Conservation (phyloP, 2,113 vertebrate species). For the Colistium nudipinnis region DNA sequence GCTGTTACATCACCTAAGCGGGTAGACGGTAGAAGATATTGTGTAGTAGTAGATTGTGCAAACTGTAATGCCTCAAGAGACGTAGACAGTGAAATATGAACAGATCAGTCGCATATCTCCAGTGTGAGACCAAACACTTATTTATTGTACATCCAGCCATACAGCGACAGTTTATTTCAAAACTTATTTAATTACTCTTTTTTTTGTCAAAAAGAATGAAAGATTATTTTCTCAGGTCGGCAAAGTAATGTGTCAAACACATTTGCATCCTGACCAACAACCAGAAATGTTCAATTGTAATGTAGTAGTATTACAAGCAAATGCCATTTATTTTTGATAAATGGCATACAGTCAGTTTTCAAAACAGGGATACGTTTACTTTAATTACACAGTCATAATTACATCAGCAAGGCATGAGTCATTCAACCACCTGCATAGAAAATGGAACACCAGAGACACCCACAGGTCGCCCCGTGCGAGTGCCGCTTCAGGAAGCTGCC, state of each 20-base stretch:
- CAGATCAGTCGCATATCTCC: constrained; percentile 2
- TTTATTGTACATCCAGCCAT: background rate
- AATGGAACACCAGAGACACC: constrained; percentile 61
- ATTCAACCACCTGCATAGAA: background rate
- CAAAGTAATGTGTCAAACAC: background rate
- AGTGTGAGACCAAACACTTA: constrained; percentile 2
- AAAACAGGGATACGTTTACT: background rate
- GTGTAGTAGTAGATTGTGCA: background rate
- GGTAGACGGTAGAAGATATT: too few relatives aligned
- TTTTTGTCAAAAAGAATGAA: background rate
- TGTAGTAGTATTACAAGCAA: background rate
- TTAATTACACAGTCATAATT: constrained; percentile 4
- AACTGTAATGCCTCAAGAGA: background rate
- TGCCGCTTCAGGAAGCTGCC: constrained; percentile 11
- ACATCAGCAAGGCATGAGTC: background rate
- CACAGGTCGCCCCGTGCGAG: constrained; percentile 36
- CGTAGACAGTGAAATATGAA: too few relatives aligned
- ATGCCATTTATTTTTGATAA: constrained; percentile 11
- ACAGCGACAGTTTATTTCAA: background rate
- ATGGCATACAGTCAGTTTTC: background rate
- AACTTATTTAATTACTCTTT: background rate
- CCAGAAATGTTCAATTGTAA: background rate
- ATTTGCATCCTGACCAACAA: constrained; percentile 8
- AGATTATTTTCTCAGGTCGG: background rate
- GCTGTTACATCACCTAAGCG: background rate